Evolutionary conservation across 2,113 vertebrate genomes (phyloP).

Genomic region (Emydura subglobosa): DNA sequence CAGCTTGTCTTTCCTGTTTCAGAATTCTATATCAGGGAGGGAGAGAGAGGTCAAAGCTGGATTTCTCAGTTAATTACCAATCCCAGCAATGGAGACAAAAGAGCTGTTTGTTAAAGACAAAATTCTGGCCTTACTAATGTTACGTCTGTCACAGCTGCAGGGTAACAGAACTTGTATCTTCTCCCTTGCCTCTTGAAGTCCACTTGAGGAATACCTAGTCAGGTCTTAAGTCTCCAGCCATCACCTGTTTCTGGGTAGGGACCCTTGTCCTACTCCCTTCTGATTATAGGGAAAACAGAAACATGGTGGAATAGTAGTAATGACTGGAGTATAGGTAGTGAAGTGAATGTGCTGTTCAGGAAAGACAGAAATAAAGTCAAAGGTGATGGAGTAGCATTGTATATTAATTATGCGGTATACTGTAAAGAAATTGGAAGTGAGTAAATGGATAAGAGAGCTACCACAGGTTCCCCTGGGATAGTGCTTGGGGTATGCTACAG

Average conservation of each 20-base stretch:
- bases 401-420: not conserved
- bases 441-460: not conserved
- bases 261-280: not conserved
- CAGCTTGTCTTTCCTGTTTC: fast-evolving
- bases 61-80: not conserved
- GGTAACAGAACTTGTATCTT: not conserved
- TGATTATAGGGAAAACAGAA: not conserved
- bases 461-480: not conserved
- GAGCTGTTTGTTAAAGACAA: not conserved
- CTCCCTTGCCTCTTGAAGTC: not conserved
- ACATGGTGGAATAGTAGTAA: not conserved
- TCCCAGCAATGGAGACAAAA: not conserved
- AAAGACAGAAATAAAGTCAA: not conserved
- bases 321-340: not conserved
- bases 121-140: not conserved
- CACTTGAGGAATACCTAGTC: too few species aligned
- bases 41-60: not conserved
- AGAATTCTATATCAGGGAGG: not conserved
- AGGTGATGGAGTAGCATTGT: not conserved
- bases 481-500: too few species aligned
- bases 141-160: not conserved
- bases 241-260: too few species aligned
- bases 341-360: not conserved
- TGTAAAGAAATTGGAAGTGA: not conserved
- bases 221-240: not conserved